Percentiles rank a stretch among this genome's conserved stretches.
These are phyloP conservation scores for Emydoidea blandingii DNA, from an alignment of 2,797 vertebrate species.

Conservation along the genomic window DNA sequence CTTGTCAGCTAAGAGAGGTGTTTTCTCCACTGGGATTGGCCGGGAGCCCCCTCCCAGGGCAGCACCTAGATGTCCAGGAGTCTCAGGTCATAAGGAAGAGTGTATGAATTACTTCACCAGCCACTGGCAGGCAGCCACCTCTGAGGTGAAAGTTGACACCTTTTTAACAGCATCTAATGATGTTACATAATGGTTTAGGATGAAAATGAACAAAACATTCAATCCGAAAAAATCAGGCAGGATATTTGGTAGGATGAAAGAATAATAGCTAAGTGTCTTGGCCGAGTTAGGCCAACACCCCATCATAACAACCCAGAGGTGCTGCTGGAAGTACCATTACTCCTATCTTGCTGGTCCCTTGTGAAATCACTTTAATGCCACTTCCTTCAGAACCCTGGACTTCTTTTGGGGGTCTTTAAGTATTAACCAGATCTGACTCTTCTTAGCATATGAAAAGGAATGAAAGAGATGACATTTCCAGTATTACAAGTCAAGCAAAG, in stretches of 20 bases:
- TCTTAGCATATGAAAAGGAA: not conserved
- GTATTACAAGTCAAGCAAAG: not conserved
- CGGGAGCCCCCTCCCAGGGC: too few relatives aligned
- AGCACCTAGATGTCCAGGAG: too few relatives aligned
- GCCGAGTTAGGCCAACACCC: not conserved
- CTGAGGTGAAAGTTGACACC: not conserved
- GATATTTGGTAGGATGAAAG: not conserved
- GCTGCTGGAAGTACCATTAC: not conserved
- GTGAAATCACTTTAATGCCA: not conserved
- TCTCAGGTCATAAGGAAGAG: too few relatives aligned
- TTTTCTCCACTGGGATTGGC: too few relatives aligned
- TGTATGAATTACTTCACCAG: not conserved
- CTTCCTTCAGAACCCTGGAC: not conserved
- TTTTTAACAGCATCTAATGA: not conserved
- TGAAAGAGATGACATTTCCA: accelerated
- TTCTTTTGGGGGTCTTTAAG: not conserved
- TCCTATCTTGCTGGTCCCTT: not conserved
- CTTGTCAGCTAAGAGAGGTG: too few relatives aligned
- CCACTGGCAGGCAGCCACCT: not conserved
- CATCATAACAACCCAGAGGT: accelerated
- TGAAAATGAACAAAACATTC: not conserved
- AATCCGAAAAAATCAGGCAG: not conserved
- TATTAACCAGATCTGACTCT: not conserved
- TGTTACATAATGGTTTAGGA: accelerated
- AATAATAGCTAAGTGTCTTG: not conserved